Conservation (phyloP, 2,113 vertebrate genomes). For the Petroica traversi region DNA sequence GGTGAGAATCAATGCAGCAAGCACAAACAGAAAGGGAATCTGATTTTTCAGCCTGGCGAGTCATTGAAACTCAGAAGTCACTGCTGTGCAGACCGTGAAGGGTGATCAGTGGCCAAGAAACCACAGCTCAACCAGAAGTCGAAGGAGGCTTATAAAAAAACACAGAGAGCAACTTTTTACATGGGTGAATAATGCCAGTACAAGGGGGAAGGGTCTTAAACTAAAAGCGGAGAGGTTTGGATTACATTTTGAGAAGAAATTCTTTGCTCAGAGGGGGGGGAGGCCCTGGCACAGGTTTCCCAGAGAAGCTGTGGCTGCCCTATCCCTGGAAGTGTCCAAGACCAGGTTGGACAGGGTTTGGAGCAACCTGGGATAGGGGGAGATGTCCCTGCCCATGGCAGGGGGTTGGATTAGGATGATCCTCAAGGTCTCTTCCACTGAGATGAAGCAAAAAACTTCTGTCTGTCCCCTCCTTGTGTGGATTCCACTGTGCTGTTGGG, state of each 20-base stretch:
- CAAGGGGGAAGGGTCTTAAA: neutral
- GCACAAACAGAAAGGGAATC: neutral
- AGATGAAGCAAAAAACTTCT: neutral
- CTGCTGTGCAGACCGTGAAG: rapidly evolving
- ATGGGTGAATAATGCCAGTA: neutral
- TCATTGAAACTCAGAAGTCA: rapidly evolving
- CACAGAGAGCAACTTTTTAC: neutral
- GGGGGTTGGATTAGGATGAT: rapidly evolving
- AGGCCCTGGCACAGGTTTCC: neutral
- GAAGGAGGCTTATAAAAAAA: neutral
- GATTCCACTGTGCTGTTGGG: neutral
- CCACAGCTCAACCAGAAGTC: neutral
- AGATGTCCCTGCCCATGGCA: neutral
- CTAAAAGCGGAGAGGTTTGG: neutral
- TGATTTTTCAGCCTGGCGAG: neutral
- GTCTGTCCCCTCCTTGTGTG: neutral
- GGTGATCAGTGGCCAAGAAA: neutral
- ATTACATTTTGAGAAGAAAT: neutral
- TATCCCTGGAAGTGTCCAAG: neutral
- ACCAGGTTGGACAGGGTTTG: rapidly evolving
- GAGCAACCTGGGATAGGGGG: neutral
- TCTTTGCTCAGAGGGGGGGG: neutral
- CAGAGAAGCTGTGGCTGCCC: neutral
- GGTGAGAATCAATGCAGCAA: neutral
- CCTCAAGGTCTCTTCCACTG: neutral